These are phyloP conservation scores for Urocitellus parryii DNA, from an alignment of 2,113 vertebrate species.

Conservation along the genomic window DNA sequence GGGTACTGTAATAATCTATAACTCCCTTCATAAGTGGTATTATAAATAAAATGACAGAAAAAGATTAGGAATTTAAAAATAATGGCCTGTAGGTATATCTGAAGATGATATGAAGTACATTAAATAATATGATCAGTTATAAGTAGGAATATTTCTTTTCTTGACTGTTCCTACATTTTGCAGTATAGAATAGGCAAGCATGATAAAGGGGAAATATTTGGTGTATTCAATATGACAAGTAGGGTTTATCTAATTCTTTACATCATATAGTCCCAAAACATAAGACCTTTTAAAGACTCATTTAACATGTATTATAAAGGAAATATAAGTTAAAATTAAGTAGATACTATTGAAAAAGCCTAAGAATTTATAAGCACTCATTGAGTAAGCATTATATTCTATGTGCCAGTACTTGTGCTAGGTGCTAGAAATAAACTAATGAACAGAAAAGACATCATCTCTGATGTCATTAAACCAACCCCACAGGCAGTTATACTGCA, in stretches of 20 bases:
- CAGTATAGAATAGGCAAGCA: background rate
- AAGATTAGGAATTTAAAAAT: slow-evolving; percentile 33
- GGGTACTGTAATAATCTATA: background rate
- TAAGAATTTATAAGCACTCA: background rate
- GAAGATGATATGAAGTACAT: background rate
- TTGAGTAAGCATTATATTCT: background rate
- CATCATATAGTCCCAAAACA: background rate
- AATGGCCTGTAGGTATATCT: background rate
- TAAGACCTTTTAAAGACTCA: background rate
- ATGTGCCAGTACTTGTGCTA: background rate
- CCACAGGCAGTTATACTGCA: background rate
- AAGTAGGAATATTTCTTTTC: background rate
- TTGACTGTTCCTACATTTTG: background rate
- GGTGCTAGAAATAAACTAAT: background rate
- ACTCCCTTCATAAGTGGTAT: too few relatives aligned
- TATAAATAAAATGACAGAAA: slow-evolving; percentile 61
- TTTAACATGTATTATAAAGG: background rate
- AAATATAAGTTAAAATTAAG: slow-evolving; percentile 40
- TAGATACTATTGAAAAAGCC: background rate
- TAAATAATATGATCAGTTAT: slow-evolving; percentile 38
- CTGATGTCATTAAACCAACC: background rate
- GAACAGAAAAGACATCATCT: background rate
- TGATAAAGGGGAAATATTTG: background rate
- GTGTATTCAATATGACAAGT: background rate
- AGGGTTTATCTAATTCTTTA: background rate